phyloP scores from a whole-genome alignment of 2,113 vertebrate species.

The Odontophorus gujanensis region DNA sequence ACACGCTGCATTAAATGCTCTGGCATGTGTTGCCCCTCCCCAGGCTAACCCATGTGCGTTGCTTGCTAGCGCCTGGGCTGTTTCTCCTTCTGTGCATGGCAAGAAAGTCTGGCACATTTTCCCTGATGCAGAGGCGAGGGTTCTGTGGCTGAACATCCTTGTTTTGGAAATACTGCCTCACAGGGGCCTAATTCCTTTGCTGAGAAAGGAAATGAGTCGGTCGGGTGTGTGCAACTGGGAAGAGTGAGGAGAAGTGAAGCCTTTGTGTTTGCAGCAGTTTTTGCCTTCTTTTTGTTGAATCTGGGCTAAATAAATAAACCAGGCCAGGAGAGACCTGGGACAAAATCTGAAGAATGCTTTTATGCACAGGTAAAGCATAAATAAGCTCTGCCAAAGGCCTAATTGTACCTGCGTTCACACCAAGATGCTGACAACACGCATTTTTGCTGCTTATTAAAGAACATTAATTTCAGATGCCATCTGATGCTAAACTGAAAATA shows the following conservation, averaged over 20 bases:
- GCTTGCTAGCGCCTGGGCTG: background rate
- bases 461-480: background rate
- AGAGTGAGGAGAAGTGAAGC: constrained; percentile 33
- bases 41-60: fast-evolving
- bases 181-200: background rate
- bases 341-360: background rate
- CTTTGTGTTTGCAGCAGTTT: background rate
- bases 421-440: constrained; percentile 16
- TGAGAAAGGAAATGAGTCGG: constrained; percentile 60
- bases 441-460: constrained; percentile 53
- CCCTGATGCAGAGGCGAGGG: background rate
- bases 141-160: constrained; percentile 16
- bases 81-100: background rate
- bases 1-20: background rate
- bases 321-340: background rate
- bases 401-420: background rate
- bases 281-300: background rate
- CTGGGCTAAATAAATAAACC: background rate
- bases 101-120: background rate
- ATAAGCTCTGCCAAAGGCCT: constrained; percentile 24
- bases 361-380: background rate
- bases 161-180: constrained; percentile 36
- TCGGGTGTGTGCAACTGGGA: background rate
- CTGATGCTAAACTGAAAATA: constrained; percentile 6
- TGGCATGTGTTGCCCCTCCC: background rate